phyloP scores from a whole-genome alignment of 2,113 vertebrate species.

The Cyprinodon variegatus region DNA sequence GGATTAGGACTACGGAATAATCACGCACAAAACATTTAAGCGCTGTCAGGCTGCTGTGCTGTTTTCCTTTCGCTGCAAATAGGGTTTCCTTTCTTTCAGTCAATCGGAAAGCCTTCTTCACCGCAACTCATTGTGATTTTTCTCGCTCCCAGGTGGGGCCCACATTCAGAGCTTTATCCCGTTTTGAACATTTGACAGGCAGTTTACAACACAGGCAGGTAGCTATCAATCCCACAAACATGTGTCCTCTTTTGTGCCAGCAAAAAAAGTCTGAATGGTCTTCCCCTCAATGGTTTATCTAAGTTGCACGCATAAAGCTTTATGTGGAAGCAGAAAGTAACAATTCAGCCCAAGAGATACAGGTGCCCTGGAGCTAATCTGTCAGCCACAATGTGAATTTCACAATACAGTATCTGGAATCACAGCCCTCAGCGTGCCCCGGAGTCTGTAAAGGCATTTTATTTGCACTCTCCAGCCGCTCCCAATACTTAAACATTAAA shows the following conservation, averaged over 20 bases:
- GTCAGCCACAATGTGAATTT: slow-evolving; percentile 77
- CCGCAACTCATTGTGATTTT: slow-evolving; percentile 54
- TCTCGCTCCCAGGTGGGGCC: slow-evolving; percentile 61
- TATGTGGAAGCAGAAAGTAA: slow-evolving; percentile 39
- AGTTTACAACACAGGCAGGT: slow-evolving; percentile 50
- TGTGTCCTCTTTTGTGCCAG: slow-evolving; percentile 55
- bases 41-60: slow-evolving; percentile 68
- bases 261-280: slow-evolving; percentile 50
- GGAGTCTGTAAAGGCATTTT: slow-evolving; percentile 80
- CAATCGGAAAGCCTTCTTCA: slow-evolving; percentile 43
- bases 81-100: slow-evolving; percentile 54
- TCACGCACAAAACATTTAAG: slow-evolving; percentile 75
- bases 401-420: slow-evolving; percentile 81
- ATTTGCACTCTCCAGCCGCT: slow-evolving; percentile 83
- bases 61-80: slow-evolving; percentile 61
- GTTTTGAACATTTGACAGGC: slow-evolving; percentile 59
- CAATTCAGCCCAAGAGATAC: slow-evolving; percentile 48
- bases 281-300: slow-evolving; percentile 63
- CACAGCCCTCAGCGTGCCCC: slow-evolving; percentile 73
- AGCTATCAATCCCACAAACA: slow-evolving; percentile 43
- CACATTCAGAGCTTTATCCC: slow-evolving; percentile 58
- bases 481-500: slow-evolving; percentile 86
- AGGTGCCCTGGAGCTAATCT: slow-evolving; percentile 51
- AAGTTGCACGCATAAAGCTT: slow-evolving; percentile 55
- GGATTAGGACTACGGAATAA: slow-evolving; percentile 80